These are phyloP conservation scores for Todiramphus chloris DNA, from an alignment of 2,113 vertebrate genomes.

Conservation along the genomic window DNA sequence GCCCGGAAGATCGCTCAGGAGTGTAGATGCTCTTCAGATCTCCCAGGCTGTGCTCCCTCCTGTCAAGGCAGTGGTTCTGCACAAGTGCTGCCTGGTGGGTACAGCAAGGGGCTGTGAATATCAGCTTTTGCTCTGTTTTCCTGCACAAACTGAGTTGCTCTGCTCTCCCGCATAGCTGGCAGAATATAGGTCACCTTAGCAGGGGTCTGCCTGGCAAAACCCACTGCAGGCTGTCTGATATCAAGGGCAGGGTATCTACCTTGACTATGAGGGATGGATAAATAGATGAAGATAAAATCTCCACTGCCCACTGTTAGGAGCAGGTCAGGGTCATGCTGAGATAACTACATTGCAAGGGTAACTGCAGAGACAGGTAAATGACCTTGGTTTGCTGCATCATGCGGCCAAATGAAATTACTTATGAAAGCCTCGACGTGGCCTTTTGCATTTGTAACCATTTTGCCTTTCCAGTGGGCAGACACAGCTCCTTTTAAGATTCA, in stretches of 20 bases:
- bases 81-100: background rate
- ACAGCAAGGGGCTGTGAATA: background rate
- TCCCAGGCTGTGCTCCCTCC: background rate
- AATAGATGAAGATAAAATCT: background rate
- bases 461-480: background rate
- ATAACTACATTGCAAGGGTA: background rate
- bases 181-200: background rate
- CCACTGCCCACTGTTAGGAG: background rate
- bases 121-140: background rate
- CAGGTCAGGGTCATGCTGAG: background rate
- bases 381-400: background rate
- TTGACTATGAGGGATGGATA: background rate
- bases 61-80: background rate
- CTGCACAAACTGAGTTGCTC: background rate
- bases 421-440: background rate
- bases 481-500: slow-evolving; percentile 5
- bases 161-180: background rate
- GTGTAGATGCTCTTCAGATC: background rate
- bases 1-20: background rate
- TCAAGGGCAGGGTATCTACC: background rate
- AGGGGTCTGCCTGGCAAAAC: background rate
- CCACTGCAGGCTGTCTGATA: background rate
- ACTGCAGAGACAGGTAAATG: background rate
- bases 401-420: background rate
- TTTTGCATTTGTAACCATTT: background rate